Evolutionary conservation across 2,797 vertebrate genomes (phyloP).

Genomic region (Moxostoma hubbsi): DNA sequence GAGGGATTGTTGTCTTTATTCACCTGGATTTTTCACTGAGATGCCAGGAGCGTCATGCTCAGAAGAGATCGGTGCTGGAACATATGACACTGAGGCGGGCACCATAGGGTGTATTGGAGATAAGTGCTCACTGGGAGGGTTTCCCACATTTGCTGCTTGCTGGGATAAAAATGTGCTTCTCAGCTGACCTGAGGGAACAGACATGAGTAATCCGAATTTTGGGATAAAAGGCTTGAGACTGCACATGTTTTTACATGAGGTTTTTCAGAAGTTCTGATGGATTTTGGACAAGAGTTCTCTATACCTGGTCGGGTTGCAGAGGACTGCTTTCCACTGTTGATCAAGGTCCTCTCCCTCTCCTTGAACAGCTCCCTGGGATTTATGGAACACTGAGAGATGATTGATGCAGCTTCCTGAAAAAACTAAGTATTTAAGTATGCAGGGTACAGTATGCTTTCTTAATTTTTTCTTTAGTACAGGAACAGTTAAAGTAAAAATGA

Average conservation of each 20-base stretch:
- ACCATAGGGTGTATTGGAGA: not conserved
- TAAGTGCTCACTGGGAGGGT: not conserved
- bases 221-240: not conserved
- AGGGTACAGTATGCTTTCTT: not conserved
- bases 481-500: not conserved
- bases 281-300: not conserved
- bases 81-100: not conserved
- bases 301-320: conserved; percentile 77
- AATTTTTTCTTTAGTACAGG: not conserved
- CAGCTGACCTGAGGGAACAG: conserved; percentile 13
- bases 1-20: not conserved
- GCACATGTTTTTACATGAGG: conserved; percentile 12
- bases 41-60: not conserved
- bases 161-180: conserved; percentile 31
- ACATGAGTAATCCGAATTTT: not conserved
- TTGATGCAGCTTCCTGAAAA: conserved; percentile 76
- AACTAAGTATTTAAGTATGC: not conserved
- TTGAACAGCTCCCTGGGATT: conserved; percentile 88
- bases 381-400: conserved; percentile 77
- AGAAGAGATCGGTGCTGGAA: not conserved
- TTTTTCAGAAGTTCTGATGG: conserved; percentile 13
- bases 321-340: conserved; percentile 4
- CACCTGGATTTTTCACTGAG: conserved; percentile 5
- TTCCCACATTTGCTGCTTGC: conserved; percentile 10
- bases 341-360: conserved; percentile 78